Evolutionary conservation across 2,888 invertebrate species (phyloP), one percentile per base, ranked within the genome.

Genomic region (Spodoptera littoralis): DNA sequence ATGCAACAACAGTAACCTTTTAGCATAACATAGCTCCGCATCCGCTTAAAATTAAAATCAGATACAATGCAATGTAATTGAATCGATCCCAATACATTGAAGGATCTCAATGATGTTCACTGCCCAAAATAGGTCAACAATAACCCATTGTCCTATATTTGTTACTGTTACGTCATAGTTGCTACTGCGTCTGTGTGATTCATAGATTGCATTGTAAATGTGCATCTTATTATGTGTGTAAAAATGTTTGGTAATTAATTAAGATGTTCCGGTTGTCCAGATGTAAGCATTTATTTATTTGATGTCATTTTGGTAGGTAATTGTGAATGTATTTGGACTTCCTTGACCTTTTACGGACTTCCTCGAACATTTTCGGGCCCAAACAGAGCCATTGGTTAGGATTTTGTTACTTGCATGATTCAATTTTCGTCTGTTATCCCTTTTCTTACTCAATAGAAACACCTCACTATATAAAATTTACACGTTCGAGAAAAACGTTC

Each of bases 111-210:
- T 67, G 68, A 63, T 63, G 74, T 57, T n/a, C 44, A 41, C 11
- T 27, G 60, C 57, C 70, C 53, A 68, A 71, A 66, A 63, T 61
- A 68, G 74, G 65, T 18, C 51, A 61, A 76, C 73, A 73, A 78
- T 78, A 53, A 41, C 47, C 49, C 22, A 71, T 77, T 77, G 77
- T 77, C 54, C 70, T 65, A 48, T 55, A 61, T 65, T 62, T 60
- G 71, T 53, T 41, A 41, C 48, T 51, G 27, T 71, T 65, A 71
- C 54, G 60, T 71, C 47, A 50, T 3, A 11, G 54, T 18, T 48
- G 50, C 36, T 22, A 61, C 46, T 56, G 42, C 43, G 45, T 6
- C 46, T 46, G 24, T 36, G n/a, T 68, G 45, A 63, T 63, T 56
- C 52, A 60, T 44, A 48, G 4, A 27, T 13, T 6, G 3, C 30